phyloP scores from a whole-genome alignment of 2,113 vertebrate genomes.

The Etheostoma spectabile region DNA sequence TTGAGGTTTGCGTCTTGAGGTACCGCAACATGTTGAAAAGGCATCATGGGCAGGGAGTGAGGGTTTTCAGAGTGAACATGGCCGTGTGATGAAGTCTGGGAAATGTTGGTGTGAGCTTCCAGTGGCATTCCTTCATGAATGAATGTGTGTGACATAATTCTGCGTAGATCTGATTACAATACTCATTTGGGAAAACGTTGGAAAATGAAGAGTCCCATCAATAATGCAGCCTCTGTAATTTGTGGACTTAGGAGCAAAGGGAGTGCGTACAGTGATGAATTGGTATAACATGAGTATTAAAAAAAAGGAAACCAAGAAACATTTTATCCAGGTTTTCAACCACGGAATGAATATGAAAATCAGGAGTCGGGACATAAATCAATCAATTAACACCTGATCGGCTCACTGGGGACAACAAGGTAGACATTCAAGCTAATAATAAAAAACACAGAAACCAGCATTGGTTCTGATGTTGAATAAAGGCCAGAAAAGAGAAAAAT shows the following conservation, averaged over 20 bases:
- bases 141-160: constrained; percentile 37
- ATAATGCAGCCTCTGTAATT: constrained; percentile 49
- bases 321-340: constrained; percentile 18
- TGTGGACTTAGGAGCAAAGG: constrained; percentile 27
- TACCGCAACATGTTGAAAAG: constrained; percentile 78
- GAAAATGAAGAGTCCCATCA: constrained; percentile 45
- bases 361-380: constrained; percentile 7
- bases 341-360: background rate
- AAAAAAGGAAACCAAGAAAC: constrained; percentile 13
- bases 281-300: constrained; percentile 4
- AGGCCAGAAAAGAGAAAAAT: background rate
- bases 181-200: constrained; percentile 25
- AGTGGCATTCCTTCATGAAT: constrained; percentile 46
- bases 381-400: constrained; percentile 14
- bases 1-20: constrained; percentile 69
- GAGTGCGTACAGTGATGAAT: constrained; percentile 24
- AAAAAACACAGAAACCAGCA: background rate
- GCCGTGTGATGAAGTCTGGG: constrained; percentile 35
- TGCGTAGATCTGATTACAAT: constrained; percentile 27
- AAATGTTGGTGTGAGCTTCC: constrained; percentile 33
- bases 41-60: constrained; percentile 60
- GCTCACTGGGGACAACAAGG: background rate
- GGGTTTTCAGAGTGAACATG: constrained; percentile 33
- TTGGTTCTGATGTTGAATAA: background rate
- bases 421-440: background rate